Evolutionary conservation across 2,113 vertebrate genomes (phyloP), one percentile per base, ranked within the genome.

Genomic region (Melanerpes aurifrons): DNA sequence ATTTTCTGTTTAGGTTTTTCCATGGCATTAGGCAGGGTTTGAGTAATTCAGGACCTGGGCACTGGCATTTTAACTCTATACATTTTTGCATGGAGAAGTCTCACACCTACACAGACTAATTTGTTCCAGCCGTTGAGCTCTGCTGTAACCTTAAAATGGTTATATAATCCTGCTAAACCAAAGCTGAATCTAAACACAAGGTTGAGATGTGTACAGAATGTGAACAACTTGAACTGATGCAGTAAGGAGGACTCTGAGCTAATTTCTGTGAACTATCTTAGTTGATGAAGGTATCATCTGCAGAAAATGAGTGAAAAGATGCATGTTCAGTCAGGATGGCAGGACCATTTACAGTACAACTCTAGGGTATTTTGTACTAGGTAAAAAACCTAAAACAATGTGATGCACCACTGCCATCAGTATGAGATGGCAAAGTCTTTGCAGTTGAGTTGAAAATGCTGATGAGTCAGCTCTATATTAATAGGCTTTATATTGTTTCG

Each of bases 221-320:
- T 70, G 68, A 66, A 47, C 15, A 61, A 2, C 37, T 74, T 93
- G 56, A 24, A 35, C 12, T 37, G 13, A 12, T 59, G 7, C 1
- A 3, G 35, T 61, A 64, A 67, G 64, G 19, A 43, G 12, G n/a
- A 58, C 12, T 69, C 54, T 29, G 58, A 67, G 29, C 40, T 86
- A 31, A n/a, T 48, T 93, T 45, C 35, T 32, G 1, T 69, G 32
- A 37, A 25, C 28, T 67, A 0, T 62, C 7, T 37, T 43, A 58
- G 58, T 31, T 0, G 0, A 5, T 43, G 63, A 66, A 80, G 19
- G 12, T 72, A 13, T 6, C 3, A 0, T 48, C 31, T 72, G 31
- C 56, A 83, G 43, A 84, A 82, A 28, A 35, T 15, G 6, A 69
- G 12, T 66, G 24, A 43, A 31, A 53, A 72, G 11, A 9, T 82